Evolutionary conservation across 2,113 vertebrate species (phyloP), one percentile per base, ranked within the genome.

Genomic region (Myocastor coypus): DNA sequence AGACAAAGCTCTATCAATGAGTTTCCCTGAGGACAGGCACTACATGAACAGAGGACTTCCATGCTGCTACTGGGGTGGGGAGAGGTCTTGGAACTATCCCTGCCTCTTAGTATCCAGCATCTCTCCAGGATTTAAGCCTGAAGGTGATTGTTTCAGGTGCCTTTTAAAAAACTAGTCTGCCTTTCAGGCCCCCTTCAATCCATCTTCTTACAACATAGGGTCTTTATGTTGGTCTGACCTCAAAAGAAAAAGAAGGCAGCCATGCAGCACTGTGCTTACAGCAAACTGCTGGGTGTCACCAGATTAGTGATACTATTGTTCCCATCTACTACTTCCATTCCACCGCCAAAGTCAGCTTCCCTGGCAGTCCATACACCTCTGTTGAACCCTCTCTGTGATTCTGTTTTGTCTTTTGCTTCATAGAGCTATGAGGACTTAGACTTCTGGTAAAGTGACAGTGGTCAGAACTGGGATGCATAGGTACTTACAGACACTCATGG

Each of bases 401-500:
- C 84, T 92, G 87, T 63, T 63, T 89, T 83, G 50, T 86, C 40
- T 42, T 55, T 61, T 37, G 30, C 91, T 12, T 82, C 90, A 55
- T 55, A 30, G 52, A 91, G 69, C 52, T 7, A 68, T 11, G 46
- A 63, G 24, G 42, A 16, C 40, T 55, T 13, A 9, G 55, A 68
- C 26, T 69, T 94, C 12, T 52, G 34, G n/a, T 13, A 55, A 83
- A 46, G n/a, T 78, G 61, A 83, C 30, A 12, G 20, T 50, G 14
- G 61, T 37, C 28, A 86, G 69, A 80, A 37, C n/a, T 2, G 7
- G 8, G 59, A 40, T 63, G 55, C 46, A 34, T 13, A 42, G 89
- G 42, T 97, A 98, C 98, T 98, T 95, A 98, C 98, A 98, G 89
- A 98, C 97, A 95, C 97, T 98, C 87, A 98, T 96, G 0, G 95